Evolutionary conservation across 2,888 invertebrate species (phyloP).

Genomic region (Danaus chrysippus): DNA sequence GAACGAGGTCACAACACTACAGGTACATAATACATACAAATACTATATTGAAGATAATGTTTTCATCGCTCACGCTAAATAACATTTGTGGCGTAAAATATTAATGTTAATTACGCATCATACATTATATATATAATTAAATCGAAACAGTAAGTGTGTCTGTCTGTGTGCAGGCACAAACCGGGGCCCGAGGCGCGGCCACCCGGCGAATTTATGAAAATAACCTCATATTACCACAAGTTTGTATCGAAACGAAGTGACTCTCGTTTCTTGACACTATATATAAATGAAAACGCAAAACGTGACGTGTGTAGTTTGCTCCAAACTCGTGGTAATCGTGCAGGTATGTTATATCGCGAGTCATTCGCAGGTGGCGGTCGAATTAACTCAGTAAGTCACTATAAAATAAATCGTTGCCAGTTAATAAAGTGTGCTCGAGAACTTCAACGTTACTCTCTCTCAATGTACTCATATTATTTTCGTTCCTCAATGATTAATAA

Average conservation of each 20-base stretch:
- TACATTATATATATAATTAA: too few species aligned
- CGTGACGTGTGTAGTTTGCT: too few species aligned
- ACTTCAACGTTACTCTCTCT: neutral
- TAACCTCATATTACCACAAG: conserved; percentile 34
- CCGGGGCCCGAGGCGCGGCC: conserved; percentile 42
- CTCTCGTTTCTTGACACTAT: too few species aligned
- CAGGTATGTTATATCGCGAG: conserved; percentile 39
- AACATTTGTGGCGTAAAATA: too few species aligned
- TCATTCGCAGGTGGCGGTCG: conserved; percentile 25
- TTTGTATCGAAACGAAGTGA: too few species aligned
- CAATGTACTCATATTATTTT: neutral
- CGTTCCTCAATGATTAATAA: too few species aligned
- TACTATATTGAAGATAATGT: neutral
- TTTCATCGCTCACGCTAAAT: too few species aligned
- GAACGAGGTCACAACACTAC: conserved; percentile 15
- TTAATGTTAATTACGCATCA: too few species aligned
- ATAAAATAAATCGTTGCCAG: conserved; percentile 17
- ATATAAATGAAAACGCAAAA: too few species aligned
- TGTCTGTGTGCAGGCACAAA: conserved; percentile 23
- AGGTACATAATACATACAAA: neutral
- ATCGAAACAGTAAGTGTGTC: conserved; percentile 1
- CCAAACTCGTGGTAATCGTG: too few species aligned
- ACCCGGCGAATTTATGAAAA: conserved; percentile 57
- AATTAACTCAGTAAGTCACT: conserved; percentile 13
- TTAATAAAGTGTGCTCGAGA: conserved; percentile 2